Conservation (phyloP, 2,113 vertebrate species). For the Menura novaehollandiae region DNA sequence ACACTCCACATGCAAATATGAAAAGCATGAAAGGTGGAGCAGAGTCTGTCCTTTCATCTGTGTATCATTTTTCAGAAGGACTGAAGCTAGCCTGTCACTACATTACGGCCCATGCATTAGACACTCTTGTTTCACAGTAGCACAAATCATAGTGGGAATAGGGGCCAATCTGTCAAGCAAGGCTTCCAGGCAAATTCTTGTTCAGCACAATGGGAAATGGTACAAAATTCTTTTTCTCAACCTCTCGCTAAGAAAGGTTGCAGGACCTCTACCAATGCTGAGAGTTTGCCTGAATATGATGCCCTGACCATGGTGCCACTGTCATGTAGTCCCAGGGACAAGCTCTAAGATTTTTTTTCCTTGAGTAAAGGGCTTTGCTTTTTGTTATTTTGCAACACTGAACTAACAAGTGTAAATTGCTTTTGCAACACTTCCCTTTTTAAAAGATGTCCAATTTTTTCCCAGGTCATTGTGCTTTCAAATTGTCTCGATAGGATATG, state of each 20-base stretch:
- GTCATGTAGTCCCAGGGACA: constrained; percentile 43
- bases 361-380: not conserved
- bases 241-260: constrained; percentile 34
- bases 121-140: constrained; percentile 78
- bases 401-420: not conserved
- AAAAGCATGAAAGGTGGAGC: constrained; percentile 85
- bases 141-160: constrained; percentile 71
- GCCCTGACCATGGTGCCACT: constrained; percentile 21
- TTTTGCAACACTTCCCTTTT: not conserved
- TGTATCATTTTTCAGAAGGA: constrained; percentile 81
- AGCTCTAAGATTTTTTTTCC: constrained; percentile 8
- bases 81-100: constrained; percentile 77
- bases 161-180: constrained; percentile 79
- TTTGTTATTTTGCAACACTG: not conserved
- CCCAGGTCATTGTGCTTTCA: not conserved
- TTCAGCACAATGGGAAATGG: constrained; percentile 70
- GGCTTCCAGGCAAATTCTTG: constrained; percentile 83
- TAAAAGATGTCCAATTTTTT: not conserved
- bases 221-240: constrained; percentile 54
- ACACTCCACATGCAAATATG: constrained; percentile 82
- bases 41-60: constrained; percentile 81
- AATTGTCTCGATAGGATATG: not conserved
- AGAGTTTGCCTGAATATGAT: constrained; percentile 51
- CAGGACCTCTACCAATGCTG: constrained; percentile 58
- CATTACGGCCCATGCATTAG: constrained; percentile 78